Percentiles rank a stretch among this genome's conserved stretches.
Evolutionary conservation across 2,888 invertebrate genomes (phyloP).

Genomic region (Hymenopus coronatus): DNA sequence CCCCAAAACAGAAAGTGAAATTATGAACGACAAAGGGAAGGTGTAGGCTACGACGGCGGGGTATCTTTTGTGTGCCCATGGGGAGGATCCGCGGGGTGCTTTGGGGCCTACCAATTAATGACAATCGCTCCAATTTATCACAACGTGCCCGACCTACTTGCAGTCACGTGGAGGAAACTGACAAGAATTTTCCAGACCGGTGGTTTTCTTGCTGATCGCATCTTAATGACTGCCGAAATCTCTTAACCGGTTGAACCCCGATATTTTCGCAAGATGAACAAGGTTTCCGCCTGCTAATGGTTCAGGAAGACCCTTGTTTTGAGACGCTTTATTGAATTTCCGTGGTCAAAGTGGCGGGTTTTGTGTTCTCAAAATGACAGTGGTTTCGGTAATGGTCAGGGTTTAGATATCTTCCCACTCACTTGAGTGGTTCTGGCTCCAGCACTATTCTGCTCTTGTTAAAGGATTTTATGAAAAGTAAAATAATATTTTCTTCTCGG

Average conservation of each 20-base stretch:
- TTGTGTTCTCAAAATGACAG: not conserved
- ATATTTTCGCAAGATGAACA: not conserved
- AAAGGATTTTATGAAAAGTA: too few species aligned
- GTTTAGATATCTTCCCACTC: not conserved
- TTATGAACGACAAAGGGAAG: not conserved
- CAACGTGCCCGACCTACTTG: not conserved
- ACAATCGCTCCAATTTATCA: constrained; percentile 12
- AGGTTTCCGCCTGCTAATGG: not conserved
- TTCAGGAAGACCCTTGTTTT: not conserved
- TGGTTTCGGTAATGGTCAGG: not conserved
- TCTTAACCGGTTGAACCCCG: not conserved
- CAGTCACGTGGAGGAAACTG: not conserved
- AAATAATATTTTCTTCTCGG: too few species aligned
- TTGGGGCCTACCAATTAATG: not conserved
- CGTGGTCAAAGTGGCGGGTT: not conserved
- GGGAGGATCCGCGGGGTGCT: not conserved
- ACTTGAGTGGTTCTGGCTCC: not conserved
- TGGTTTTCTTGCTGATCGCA: not conserved
- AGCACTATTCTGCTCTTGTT: too few species aligned
- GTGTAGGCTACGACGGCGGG: not conserved
- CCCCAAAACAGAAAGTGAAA: not conserved
- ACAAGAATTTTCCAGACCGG: not conserved
- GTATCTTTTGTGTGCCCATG: not conserved
- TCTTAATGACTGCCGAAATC: not conserved
- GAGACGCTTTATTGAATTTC: not conserved